A percentile compares a stretch with the other conserved stretches of the same genome.
Conservation (phyloP, 2,113 vertebrate genomes). For the Aramus guarauna region DNA sequence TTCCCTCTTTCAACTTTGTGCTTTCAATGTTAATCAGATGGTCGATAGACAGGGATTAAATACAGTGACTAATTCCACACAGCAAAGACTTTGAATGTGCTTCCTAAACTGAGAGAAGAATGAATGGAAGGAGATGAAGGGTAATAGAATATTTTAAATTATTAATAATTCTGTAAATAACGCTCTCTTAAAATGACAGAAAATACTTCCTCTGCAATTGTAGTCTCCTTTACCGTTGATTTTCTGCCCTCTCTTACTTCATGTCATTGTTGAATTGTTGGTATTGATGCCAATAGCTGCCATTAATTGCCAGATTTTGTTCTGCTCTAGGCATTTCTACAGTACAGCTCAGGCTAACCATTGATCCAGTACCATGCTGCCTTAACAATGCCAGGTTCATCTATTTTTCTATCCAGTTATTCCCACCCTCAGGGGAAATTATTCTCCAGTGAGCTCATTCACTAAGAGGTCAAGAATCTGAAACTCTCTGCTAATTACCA, state of each 20-base stretch:
- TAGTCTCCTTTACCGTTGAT: not conserved
- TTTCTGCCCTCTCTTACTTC: not conserved
- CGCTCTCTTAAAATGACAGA: not conserved
- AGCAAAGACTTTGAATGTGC: not conserved
- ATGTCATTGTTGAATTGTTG: not conserved
- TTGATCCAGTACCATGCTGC: slow-evolving; percentile 41
- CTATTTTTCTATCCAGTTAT: slow-evolving; percentile 62
- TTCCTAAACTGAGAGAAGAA: not conserved
- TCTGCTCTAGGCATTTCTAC: slow-evolving; percentile 31
- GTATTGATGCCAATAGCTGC: slow-evolving; percentile 32
- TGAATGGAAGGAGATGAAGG: not conserved
- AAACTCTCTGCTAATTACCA: slow-evolving; percentile 51
- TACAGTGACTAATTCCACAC: not conserved
- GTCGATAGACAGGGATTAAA: slow-evolving; percentile 22
- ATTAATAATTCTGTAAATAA: slow-evolving; percentile 8
- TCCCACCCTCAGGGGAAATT: slow-evolving; percentile 37
- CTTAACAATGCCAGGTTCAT: slow-evolving; percentile 54
- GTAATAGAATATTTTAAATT: not conserved
- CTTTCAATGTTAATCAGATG: slow-evolving; percentile 39
- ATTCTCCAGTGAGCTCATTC: slow-evolving; percentile 39
- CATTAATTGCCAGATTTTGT: slow-evolving; percentile 44
- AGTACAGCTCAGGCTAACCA: slow-evolving; percentile 40
- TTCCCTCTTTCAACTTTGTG: slow-evolving; percentile 26
- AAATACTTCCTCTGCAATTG: not conserved
- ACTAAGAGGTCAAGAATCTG: slow-evolving; percentile 63